Base-by-base conservation (phyloP, 2,113 vertebrate species). In the Dipodomys spectabilis region DNA sequence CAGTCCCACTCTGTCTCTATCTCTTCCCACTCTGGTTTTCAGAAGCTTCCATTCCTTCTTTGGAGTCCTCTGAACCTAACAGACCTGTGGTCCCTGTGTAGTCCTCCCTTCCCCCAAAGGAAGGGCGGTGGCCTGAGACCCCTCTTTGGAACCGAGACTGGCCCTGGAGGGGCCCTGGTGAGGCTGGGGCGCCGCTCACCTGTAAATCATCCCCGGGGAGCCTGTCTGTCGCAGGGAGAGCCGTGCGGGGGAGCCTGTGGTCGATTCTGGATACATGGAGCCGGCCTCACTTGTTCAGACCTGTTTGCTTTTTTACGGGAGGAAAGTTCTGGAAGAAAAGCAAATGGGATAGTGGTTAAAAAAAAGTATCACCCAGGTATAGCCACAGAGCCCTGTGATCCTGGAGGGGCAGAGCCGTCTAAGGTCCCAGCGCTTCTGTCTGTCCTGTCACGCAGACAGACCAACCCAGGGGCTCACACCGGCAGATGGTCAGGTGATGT, bases 181-280 rank as follows among this genome's bases (percentile, higher is more conserved):
- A 18, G 12, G 67, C 27, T 12, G 39, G 45, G 49, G 45, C 5
- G 16, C 15, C 11, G 53, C 96, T 99, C 96, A 99, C 99, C 99
- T 99, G 99, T 99, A 99, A 98, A 99, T 99, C 99, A 99, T 99
- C 93, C 99, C 99, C 6, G 99, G 99, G 69, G 99, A 99, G 98
- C 99, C 99, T 1, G 99, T 99, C 98, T 99, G 99, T 96, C 99
- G 98, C 96, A 99, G 98, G 19, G 99, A 99, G 97, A 99, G 99
- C 98, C 99, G 99, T 95, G 99, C 99, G 0, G 99, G 99, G 87
- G 99, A 99, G 98, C 99, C 99, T 67, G 99, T 99, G 97, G 99
- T 99, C 44, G 99, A 99, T 99, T 99, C 99, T 22, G 99, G 99
- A 99, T 99, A 99, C 99, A 99, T 99, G 98, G 98, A 98, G 99